phyloP scores from a whole-genome alignment of 2,888 invertebrate species.

The Epinotia demarniana region DNA sequence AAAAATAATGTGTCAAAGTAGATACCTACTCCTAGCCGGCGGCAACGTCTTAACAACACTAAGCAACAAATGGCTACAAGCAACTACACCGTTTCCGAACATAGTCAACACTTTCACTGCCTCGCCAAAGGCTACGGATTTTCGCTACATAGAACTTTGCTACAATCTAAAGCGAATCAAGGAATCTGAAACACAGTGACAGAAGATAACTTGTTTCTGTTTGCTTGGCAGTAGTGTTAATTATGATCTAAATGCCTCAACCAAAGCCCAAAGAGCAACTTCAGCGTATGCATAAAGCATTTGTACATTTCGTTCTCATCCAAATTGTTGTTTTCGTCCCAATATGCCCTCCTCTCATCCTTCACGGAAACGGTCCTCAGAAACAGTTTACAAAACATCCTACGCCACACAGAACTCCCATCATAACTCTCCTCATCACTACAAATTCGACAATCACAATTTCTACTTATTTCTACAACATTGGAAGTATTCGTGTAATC shows the following conservation, averaged over 20 bases:
- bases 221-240: slow-evolving; percentile 43
- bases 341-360: slow-evolving; percentile 65
- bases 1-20: slow-evolving; percentile 27
- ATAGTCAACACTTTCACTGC: background rate
- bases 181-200: background rate
- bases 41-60: slow-evolving; percentile 43
- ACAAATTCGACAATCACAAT: slow-evolving; percentile 79
- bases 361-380: slow-evolving; percentile 63
- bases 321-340: slow-evolving; percentile 73
- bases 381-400: slow-evolving; percentile 66
- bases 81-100: slow-evolving; percentile 39
- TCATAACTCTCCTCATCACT: slow-evolving; percentile 58
- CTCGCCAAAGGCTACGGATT: background rate
- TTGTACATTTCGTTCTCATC: slow-evolving; percentile 73
- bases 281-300: slow-evolving; percentile 72
- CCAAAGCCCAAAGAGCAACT: slow-evolving; percentile 79
- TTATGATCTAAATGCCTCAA: slow-evolving; percentile 79
- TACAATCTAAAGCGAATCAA: background rate
- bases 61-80: slow-evolving; percentile 46
- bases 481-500: slow-evolving; percentile 63
- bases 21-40: slow-evolving; percentile 26
- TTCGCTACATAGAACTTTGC: background rate
- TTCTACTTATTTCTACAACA: slow-evolving; percentile 63
- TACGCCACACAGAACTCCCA: slow-evolving; percentile 61
- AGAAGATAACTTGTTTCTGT: no score